Base-by-base conservation (phyloP, 2,797 vertebrate species). In the Heteromormyrus szaboi region DNA sequence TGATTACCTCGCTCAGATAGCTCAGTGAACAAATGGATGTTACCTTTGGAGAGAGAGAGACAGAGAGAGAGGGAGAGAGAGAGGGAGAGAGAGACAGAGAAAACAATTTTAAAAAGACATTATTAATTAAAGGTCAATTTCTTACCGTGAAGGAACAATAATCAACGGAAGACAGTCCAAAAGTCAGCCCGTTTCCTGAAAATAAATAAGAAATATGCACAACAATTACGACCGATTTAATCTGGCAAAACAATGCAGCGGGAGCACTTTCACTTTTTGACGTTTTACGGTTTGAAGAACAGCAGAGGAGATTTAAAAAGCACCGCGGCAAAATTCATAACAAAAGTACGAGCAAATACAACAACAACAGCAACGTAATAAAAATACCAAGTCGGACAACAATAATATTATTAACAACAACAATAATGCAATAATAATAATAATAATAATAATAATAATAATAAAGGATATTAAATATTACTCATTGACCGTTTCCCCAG, bases 401-500 rank as follows among this genome's bases (percentile, higher is more conserved):
- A 88, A 88, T 81, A 81, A 87, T 83, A 86, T 51, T 51, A 79
- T 8, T 79, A 79, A 79, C 41, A 79, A 44, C 17, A 90, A 90
- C 72, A 89, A 79, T 5, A 33, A 29, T 14, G 25, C 3, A 33
- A 29, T 14, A 65, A 25, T 11, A 76, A 88, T 79, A 44, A 88
- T n/a, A 85, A 88, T 72, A 86, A 48, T 65, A 53, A 88, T 41
- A 83, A 68, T 68, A 68, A 68, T 33, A 68, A 68, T 68, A 33
- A 29, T 14, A 33, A 33, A 7, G 4, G 12, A 14, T 37, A 81
- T 96, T 93, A 95, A 93, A 95, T 93, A 93, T 95, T 94, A 94
- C 94, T 95, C 93, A 95, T 94, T 19, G 92, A 93, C 93, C 93
- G 92, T 94, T 94, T 95, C 95, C 95, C 95, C 90, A 93, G 95